A percentile compares a stretch with the other conserved stretches of the same genome.
Evolutionary conservation across 2,888 invertebrate species (phyloP).

Genomic region (Leptura quadrifasciata): DNA sequence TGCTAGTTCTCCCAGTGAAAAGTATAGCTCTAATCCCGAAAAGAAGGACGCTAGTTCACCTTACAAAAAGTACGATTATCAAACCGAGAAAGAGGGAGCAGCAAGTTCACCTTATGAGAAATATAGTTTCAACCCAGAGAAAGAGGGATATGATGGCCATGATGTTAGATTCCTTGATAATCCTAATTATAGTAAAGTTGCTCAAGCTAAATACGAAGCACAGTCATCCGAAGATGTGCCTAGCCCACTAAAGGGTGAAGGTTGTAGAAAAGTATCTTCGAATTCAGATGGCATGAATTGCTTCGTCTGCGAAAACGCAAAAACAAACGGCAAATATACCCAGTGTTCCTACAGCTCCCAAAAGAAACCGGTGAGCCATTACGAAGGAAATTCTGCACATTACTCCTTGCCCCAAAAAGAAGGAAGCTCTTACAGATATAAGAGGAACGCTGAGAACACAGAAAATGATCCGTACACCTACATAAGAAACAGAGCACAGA

Average conservation of each 20-base stretch:
- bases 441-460: conserved; percentile 71
- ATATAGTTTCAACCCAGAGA: background rate
- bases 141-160: conserved; percentile 53
- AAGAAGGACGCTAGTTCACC: conserved; percentile 60
- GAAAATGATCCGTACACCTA: conserved; percentile 75
- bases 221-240: conserved; percentile 62
- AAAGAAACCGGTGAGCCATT: conserved; percentile 72
- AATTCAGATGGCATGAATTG: conserved; percentile 73
- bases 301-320: conserved; percentile 76
- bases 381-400: conserved; percentile 68
- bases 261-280: conserved; percentile 78
- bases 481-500: conserved; percentile 71
- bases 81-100: conserved; percentile 59
- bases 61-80: conserved; percentile 71
- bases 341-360: conserved; percentile 77
- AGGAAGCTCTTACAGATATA: conserved; percentile 69
- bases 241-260: conserved; percentile 66
- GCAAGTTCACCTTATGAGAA: conserved; percentile 15
- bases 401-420: conserved; percentile 64
- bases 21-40: conserved; percentile 69
- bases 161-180: conserved; percentile 61
- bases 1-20: conserved; percentile 67
- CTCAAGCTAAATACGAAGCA: conserved; percentile 48
- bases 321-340: conserved; percentile 76
- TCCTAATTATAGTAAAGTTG: conserved; percentile 70